Conservation (phyloP, 2,113 vertebrate genomes). For the Columba janthina region DNA sequence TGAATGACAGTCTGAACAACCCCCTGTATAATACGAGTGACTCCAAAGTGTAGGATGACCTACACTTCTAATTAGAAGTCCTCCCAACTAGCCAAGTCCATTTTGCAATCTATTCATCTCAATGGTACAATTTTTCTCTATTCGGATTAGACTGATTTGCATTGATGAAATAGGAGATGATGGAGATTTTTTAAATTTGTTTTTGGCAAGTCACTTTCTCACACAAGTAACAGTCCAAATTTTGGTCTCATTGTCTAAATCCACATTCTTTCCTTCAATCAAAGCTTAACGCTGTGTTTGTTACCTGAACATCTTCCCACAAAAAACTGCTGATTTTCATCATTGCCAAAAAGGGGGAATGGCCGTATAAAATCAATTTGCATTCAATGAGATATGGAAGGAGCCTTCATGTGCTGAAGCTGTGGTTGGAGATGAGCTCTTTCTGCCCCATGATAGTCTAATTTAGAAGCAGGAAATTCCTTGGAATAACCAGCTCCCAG, state of each 20-base stretch:
- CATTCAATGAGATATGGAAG: background rate
- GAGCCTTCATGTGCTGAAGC: background rate
- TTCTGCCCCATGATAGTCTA: background rate
- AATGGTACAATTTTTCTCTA: background rate
- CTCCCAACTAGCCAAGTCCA: background rate
- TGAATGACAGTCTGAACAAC: background rate
- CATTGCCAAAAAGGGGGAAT: background rate
- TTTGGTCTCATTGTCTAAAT: background rate
- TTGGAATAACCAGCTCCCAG: conserved; percentile 25
- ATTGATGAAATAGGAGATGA: background rate
- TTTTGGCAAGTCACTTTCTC: background rate
- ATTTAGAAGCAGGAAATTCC: conserved; percentile 63
- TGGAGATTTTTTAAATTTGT: background rate
- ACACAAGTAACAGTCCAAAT: background rate
- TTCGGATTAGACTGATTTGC: background rate
- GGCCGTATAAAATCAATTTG: background rate
- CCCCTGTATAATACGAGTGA: background rate
- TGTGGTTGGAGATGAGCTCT: background rate
- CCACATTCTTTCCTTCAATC: background rate
- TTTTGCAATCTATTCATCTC: background rate
- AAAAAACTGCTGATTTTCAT: background rate
- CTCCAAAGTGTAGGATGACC: background rate
- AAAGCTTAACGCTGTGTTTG: background rate
- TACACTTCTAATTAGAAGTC: background rate
- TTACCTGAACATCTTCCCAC: background rate